Base-by-base conservation (phyloP, 2,797 vertebrate species). In the Cephalopachus bancanus region DNA sequence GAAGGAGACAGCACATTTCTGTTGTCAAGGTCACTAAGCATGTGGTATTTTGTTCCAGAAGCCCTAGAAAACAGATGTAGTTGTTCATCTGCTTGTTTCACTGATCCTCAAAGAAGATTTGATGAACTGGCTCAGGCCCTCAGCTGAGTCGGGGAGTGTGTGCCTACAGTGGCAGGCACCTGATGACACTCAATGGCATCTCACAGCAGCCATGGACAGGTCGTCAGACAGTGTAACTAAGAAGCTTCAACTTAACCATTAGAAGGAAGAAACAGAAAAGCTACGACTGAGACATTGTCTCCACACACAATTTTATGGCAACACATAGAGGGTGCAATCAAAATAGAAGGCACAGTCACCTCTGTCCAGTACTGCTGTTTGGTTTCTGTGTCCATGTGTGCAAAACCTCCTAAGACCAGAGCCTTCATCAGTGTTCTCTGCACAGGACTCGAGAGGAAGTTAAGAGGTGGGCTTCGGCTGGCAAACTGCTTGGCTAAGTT, bases 301-400 rank as follows among this genome's bases (percentile, higher is more conserved):
- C 30, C 67, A 57, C 1, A 80, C 51, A 51, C 19, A 53, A n/a
- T 51, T 74, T 79, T 30, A 55, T 14, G 30, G 75, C 53, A 94
- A 76, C 14, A 86, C 22, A 83, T 0, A 76, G 15, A 84, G 78
- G 71, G 10, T 78, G 44, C 59, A 87, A 81, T 4, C 8, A n/a
- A 92, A 60, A 89, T 0, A 89, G 76, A 92, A 91, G 12, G 22
- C 69, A 1, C 20, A 12, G 75, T 98, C 98, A 99, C 99, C 99
- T 99, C 99, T 0, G 99, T 99, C 99, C 99, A 99, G 98, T 99
- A 99, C 72, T 99, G 99, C 96, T 99, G 99, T 92, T 99, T 99
- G 97, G 99, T 99, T 98, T 99, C 99, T 0, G 99, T 99, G 98
- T 99, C 99, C 99, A 99, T 99, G 98, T 99, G 99, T 44, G 99